Conservation (phyloP, 2,113 vertebrate species). For the Lophura nycthemera region DNA sequence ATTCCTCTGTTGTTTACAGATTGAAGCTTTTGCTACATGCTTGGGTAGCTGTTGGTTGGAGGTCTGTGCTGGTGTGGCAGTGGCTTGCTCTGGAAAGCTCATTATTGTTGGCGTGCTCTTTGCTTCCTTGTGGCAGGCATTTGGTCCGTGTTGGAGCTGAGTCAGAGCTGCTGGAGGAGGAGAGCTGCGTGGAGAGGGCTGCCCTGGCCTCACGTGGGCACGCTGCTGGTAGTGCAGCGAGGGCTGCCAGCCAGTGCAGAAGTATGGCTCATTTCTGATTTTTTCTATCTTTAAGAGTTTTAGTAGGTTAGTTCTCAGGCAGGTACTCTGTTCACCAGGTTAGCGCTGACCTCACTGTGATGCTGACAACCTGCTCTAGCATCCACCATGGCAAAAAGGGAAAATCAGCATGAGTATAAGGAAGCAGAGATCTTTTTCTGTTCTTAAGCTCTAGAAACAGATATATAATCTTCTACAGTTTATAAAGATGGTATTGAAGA, state of each 20-base stretch:
- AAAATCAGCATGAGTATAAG: neutral
- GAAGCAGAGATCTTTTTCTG: neutral
- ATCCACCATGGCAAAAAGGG: neutral
- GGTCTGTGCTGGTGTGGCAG: no score
- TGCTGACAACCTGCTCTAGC: neutral
- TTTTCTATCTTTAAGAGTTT: neutral
- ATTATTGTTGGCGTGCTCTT: neutral
- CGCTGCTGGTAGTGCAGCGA: no score
- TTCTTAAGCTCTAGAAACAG: neutral
- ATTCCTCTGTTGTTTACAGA: neutral
- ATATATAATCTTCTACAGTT: slow-evolving; percentile 3
- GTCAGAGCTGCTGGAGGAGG: neutral
- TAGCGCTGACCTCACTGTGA: neutral
- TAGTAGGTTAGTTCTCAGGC: neutral
- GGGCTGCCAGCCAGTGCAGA: neutral
- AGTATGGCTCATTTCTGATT: neutral
- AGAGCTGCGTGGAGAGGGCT: neutral
- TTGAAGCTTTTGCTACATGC: neutral
- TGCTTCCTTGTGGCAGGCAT: neutral
- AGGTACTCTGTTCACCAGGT: neutral
- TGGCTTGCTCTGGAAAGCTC: no score
- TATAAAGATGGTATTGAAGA: slow-evolving; percentile 19
- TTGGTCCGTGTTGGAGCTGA: rapidly evolving
- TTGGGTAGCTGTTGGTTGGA: no score
- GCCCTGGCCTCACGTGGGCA: rapidly evolving